Percentiles rank a stretch among this genome's conserved stretches.
Evolutionary conservation across 1,140 invertebrate species (phyloP).

Genomic region (Parapsyche elsis): DNA sequence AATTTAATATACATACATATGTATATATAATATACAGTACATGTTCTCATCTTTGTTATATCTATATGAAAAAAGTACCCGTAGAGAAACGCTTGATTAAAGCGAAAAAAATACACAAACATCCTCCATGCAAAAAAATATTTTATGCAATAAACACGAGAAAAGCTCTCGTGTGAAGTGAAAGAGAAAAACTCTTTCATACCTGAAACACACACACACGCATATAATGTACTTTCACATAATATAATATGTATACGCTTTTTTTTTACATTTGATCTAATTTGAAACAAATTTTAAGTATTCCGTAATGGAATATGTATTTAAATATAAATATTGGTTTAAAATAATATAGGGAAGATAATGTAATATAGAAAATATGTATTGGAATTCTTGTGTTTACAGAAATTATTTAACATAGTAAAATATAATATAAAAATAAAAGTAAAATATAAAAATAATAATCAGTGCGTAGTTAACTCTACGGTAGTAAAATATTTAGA

Average conservation of each 20-base stretch:
- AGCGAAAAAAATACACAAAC: slow-evolving; percentile 16
- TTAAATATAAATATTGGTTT: no score
- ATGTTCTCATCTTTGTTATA: background rate
- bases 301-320: no score
- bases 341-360: no score
- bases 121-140: slow-evolving; percentile 3
- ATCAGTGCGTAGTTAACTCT: no score
- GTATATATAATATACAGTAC: no score
- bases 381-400: no score
- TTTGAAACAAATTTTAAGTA: background rate
- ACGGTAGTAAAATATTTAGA: no score
- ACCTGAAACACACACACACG: background rate
- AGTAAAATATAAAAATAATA: no score
- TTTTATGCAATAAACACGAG: slow-evolving; percentile 23
- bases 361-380: no score
- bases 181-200: slow-evolving; percentile 16
- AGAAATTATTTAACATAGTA: no score
- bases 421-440: no score
- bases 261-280: slow-evolving; percentile 16
- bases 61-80: slow-evolving; percentile 7
- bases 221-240: background rate
- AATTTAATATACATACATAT: no score
- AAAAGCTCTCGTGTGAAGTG: slow-evolving; percentile 15
- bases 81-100: slow-evolving; percentile 9
- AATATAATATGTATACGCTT: background rate